Evolutionary conservation across 2,113 vertebrate species (phyloP), one percentile per base, ranked within the genome.

Genomic region (Gadus macrocephalus): DNA sequence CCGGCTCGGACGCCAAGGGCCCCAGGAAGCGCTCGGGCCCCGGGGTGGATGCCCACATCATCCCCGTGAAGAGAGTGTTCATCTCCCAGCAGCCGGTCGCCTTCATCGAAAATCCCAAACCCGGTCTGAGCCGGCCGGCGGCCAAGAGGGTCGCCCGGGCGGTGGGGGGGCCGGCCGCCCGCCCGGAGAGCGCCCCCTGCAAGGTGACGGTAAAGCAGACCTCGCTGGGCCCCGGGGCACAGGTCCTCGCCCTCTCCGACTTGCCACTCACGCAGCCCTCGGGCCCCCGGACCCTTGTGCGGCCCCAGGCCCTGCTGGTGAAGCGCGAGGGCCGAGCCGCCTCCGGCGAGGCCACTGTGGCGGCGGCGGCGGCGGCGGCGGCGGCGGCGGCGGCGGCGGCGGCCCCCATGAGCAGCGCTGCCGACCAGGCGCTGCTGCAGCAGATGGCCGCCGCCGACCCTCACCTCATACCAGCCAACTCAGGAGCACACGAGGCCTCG

Each of bases 41-140:
- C 66, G 85, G 88, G n/a, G 78, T 88, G 27, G 96, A 98, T 70
- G 89, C 94, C 42, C 95, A 96, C 80, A 89, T 93, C 66, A 95
- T 95, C 78, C 97, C 97, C 67, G 85, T 96, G 68, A 98, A 98
- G 91, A 96, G 97, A 77, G 94, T 95, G 38, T 93, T 95, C 66
- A 92, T 96, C 85, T 94, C 94, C 72, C 93, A 95, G 82, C 91
- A 93, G 78, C 85, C 93, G 68, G 35, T 86, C 56, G 80, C 77
- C 73, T 65, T 76, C 64, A 2, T 71, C 15, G 94, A 96, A 76
- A 76, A 88, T 88, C 88, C 91, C 64, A 94, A 92, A 85, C 81
- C 81, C 64, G 83, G 81, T 67, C 66, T 85, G 63, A 75, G 79
- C 68, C 81, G 42, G 42, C 12, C 85, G 76, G 83, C 83, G 60